A percentile compares a stretch with the other conserved stretches of the same genome.
Conservation (phyloP, 1,140 invertebrate species). For the Ostrea edulis region DNA sequence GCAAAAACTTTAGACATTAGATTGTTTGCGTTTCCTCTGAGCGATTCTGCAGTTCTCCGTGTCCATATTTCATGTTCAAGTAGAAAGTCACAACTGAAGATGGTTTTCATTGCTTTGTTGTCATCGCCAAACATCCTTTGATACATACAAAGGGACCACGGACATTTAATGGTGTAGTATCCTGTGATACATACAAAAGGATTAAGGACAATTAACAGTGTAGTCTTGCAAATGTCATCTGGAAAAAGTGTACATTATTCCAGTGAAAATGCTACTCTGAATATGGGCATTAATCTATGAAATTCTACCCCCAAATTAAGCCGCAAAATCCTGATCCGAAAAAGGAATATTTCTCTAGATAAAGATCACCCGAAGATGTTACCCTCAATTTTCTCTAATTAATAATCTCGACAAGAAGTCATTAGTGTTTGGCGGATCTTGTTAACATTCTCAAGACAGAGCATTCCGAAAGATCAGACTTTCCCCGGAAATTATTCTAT, state of each 20-base stretch:
- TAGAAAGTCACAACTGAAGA: no score
- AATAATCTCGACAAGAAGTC: slow-evolving; percentile 25
- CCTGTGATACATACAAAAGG: no score
- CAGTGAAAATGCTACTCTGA: not conserved
- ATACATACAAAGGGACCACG: no score
- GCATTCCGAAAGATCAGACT: not conserved
- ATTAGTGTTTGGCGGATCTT: not conserved
- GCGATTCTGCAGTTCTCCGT: no score
- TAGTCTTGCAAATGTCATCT: no score
- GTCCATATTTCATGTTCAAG: no score
- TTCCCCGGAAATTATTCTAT: slow-evolving; percentile 15
- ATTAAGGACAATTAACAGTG: no score
- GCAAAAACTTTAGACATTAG: no score
- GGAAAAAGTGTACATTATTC: not conserved
- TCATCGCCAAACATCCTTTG: no score
- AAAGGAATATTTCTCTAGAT: not conserved
- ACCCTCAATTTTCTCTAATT: slow-evolving; percentile 18
- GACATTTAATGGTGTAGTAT: no score
- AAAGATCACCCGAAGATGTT: not conserved
- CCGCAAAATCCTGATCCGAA: not conserved
- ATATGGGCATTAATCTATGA: not conserved
- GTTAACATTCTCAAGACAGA: not conserved
- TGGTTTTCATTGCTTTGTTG: no score
- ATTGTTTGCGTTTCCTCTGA: no score
- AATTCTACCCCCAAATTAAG: not conserved